Evolutionary conservation across 92 coral and sea anemone genomes (phyloP), one percentile per base, ranked within the genome.

Genomic region (Actinostola sp.): DNA sequence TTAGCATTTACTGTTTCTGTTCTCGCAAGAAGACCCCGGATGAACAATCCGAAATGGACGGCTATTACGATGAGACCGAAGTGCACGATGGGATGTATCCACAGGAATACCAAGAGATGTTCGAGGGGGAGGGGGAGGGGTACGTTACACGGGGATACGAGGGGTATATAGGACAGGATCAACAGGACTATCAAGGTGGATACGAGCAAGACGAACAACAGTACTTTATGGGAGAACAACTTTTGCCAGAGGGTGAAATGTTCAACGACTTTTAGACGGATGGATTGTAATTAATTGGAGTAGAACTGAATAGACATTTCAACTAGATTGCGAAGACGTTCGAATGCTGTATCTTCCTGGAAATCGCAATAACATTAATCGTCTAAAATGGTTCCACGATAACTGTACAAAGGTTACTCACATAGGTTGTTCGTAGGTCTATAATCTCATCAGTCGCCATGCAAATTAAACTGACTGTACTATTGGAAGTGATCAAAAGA

Each of bases 51-150:
- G 70, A 50, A 41, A 24, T 53, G 56, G 72, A 75, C 30, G 66
- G 61, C 17, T 75, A 63, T 51, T 61, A 63, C 34, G 16, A 28
- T 13, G 61, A 33, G 19, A 31, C 21, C 42, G 64, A 63, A 30
- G 56, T 71, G 57, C 52, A 55, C 8, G 66, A 58, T 36, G 77
- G 54, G n/a, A 53, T 53, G 63, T 70, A 28, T 48, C 35, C 72
- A n/a, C 72, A 66, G 57, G 70, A 16, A 64, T 64, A 64, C 56
- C 38, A 24, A 21, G 58, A 30, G 9, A 28, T 1, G 32, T 39
- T 23, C 25, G 20, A 13, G 15, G 38, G 10, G 20, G 60, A 50
- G 4, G 63, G 31, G 17, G 71, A 66, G 21, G 71, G 59, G 19
- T 67, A 67, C 24, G 23, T 15, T 29, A 34, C 16, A 64, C 48